Evolutionary conservation across 2,888 invertebrate genomes (phyloP), one percentile per base, ranked within the genome.

Genomic region (Trachelus tabidus): DNA sequence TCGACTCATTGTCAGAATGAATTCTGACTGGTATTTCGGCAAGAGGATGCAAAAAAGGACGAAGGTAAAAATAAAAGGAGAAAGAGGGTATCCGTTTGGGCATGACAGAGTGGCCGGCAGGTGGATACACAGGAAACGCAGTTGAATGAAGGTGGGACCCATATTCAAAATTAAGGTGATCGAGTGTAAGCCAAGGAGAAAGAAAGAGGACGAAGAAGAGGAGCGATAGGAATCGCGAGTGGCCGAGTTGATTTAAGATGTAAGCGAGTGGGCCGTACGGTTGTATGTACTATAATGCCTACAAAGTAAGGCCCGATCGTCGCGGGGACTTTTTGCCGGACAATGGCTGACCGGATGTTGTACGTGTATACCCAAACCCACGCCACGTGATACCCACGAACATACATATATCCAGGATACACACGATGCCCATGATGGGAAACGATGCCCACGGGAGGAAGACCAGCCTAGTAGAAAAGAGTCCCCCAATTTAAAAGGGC

Each of bases 261-360:
- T 34, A 68, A 78, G 77, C 76, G 73, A 77, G 80, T 76, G 76
- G 78, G 76, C 68, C 56, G 34, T 34, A 81, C 80, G 33, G 30
- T 2, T 69, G 12, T 15, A 11, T 33, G 4, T 33, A 35, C 35
- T 35, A 33, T 69, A 69, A 69, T 69, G 78, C 75, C 73, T 34
- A 76, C 79, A 83, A 85, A 86, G 83, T 86, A 87, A 84, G 82
- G 82, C 85, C 84, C 85, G 82, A 87, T 87, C 87, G 85, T 79
- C 79, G 76, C 76, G 68, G 76, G 74, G 76, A 76, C 73, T 34
- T n/a, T 15, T 40, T 30, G 34, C 80, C 87, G 88, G 87, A 90
- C 90, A 90, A 90, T 89, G 89, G 87, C 85, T 87, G 87, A 82
- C 81, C 82, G 87, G 86, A 88, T 88, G 88, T 84, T 83, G 86